Base-by-base conservation (phyloP, 2,797 vertebrate species). In the Lepus townsendii region DNA sequence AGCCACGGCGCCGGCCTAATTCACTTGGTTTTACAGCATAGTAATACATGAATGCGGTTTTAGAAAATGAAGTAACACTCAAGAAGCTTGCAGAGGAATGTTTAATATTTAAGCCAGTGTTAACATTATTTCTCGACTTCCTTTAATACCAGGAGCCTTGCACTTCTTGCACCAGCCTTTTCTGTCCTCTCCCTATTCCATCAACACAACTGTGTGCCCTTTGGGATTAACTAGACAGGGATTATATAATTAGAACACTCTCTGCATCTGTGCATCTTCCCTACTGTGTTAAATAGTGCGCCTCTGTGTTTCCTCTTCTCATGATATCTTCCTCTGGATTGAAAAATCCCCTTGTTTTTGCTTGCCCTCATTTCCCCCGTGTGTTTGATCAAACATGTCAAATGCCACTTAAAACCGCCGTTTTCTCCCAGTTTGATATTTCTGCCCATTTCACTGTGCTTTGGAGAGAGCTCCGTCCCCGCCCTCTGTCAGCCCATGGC, bases 21-120 rank as follows among this genome's bases (percentile, higher is more conserved):
- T 76, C 75, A 68, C 38, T 94, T 71, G 24, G 26, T 91, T 90
- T 84, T 78, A 19, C 72, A 60, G n/a, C 42, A 72, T 83, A 92
- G 13, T 60, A 35, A 66, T 54, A n/a, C 14, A 69, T 52, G 79
- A 87, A 19, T 1, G 83, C 8, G 27, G 11, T 32, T 84, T 84
- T 7, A 69, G 62, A 57, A 90, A 57, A 60, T 54, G 66, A 75
- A 78, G 38, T 71, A 3, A 6, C 30, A n/a, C n/a, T 68, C 13
- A 50, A 12, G 27, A 93, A 89, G 50, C 63, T 92, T 88, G n/a
- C 35, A 30, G 69, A 38, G 27, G 50, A 76, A 4, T 24, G 4
- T 57, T 16, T 57, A 57, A 57, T 57, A 20, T 66, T 95, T 66
- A 63, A 66, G 54, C 90, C 88, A 32, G 11, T 80, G 79, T 62